A percentile compares a stretch with the other conserved stretches of the same genome.
Evolutionary conservation across 2,797 vertebrate species (phyloP).

Genomic region (Coluber constrictor): DNA sequence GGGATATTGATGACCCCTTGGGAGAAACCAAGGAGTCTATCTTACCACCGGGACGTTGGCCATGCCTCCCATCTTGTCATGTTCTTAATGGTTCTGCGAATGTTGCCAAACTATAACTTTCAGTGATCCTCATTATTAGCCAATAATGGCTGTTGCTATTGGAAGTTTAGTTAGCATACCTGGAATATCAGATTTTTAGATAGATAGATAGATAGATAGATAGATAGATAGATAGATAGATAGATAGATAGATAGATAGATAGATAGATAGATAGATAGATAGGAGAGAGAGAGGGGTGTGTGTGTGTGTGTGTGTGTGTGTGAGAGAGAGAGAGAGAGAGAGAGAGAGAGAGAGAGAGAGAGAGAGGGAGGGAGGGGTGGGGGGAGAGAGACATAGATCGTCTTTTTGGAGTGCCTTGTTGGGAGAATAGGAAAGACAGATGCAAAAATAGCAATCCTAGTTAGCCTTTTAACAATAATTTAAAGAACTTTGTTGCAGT

Average conservation of each 20-base stretch:
- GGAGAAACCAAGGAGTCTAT: too few species aligned
- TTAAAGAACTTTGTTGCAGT: background rate
- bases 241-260: too few species aligned
- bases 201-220: too few species aligned
- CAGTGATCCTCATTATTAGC: background rate
- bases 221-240: too few species aligned
- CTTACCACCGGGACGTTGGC: too few species aligned
- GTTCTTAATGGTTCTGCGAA: background rate
- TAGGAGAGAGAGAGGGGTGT: too few species aligned
- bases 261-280: too few species aligned
- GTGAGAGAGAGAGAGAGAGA: too few species aligned
- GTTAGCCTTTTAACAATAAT: background rate
- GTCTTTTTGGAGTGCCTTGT: background rate
- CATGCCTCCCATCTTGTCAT: background rate
- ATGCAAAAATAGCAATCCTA: background rate
- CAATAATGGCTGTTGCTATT: background rate
- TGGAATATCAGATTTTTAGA: background rate
- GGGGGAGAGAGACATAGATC: too few species aligned
- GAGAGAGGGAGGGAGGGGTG: accelerated
- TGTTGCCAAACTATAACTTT: background rate
- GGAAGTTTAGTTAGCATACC: background rate
- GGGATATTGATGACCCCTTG: too few species aligned
- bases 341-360: too few species aligned
- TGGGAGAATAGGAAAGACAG: background rate
- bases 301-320: too few species aligned